Conservation (phyloP, 2,113 vertebrate species). For the Nesogale talazaci region DNA sequence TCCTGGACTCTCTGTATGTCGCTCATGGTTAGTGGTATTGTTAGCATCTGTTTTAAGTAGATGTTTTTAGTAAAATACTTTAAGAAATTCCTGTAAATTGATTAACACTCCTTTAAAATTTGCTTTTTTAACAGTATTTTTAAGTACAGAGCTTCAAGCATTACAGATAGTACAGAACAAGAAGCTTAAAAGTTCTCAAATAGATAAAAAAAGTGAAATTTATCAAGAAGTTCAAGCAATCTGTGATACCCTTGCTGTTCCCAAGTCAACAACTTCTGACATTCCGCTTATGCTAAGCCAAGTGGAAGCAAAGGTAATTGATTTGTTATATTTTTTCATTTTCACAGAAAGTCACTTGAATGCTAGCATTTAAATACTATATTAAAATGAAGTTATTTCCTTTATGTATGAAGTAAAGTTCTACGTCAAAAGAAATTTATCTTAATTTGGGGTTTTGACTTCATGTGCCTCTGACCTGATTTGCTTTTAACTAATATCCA, state of each 20-base stretch:
- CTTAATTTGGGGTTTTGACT: conserved; percentile 28
- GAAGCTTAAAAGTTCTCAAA: conserved; percentile 75
- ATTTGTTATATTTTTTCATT: conserved; percentile 54
- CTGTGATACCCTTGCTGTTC: conserved; percentile 87
- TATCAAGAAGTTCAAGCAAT: conserved; percentile 89
- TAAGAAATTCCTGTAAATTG: conserved; percentile 31
- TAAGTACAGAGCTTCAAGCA: conserved; percentile 97
- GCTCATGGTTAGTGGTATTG: not conserved
- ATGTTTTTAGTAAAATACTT: conserved; percentile 25
- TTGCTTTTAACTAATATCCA: not conserved
- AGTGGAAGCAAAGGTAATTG: conserved; percentile 91
- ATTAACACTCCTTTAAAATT: conserved; percentile 58
- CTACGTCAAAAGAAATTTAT: conserved; percentile 19
- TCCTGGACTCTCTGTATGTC: conserved; percentile 19
- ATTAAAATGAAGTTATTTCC: conserved; percentile 36
- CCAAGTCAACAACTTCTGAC: conserved; percentile 84
- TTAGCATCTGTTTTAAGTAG: conserved; percentile 3
- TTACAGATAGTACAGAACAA: conserved; percentile 90
- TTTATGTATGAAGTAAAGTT: not conserved
- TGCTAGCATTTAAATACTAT: conserved; percentile 25
- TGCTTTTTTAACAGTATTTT: conserved; percentile 89
- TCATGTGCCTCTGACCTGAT: conserved; percentile 15
- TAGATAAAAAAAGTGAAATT: conserved; percentile 83
- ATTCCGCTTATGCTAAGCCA: conserved; percentile 84
- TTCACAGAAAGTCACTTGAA: conserved; percentile 26